These are phyloP conservation scores for Caenorhabditis sinica DNA, from an alignment of 2,888 invertebrate genomes.

Conservation along the genomic window DNA sequence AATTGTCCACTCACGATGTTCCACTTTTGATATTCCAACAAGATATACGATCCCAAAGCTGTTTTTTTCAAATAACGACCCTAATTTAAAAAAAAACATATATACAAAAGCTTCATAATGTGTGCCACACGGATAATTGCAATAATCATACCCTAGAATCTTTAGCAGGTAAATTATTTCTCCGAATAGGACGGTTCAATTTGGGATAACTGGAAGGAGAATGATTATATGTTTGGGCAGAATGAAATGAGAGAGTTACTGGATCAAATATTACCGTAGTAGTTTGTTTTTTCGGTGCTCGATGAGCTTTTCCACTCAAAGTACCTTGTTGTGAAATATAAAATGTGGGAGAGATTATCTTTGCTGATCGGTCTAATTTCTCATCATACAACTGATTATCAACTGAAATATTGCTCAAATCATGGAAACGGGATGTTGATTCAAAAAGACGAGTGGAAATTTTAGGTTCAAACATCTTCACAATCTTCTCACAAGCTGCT, in stretches of 20 bases:
- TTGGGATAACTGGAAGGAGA: background rate
- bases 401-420: slow-evolving; percentile 37
- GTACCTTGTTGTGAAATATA: slow-evolving; percentile 29
- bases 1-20: slow-evolving; percentile 29
- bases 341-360: slow-evolving; percentile 8
- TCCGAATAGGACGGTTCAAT: slow-evolving; percentile 6
- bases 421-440: slow-evolving; percentile 36
- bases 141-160: background rate
- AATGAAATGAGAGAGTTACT: slow-evolving; percentile 39
- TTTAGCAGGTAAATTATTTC: background rate
- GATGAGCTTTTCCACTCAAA: slow-evolving; percentile 21
- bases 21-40: slow-evolving; percentile 19
- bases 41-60: background rate
- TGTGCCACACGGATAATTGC: too few relatives aligned
- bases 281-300: slow-evolving; percentile 16
- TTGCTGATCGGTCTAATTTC: slow-evolving; percentile 3
- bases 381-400: slow-evolving; percentile 27
- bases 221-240: background rate
- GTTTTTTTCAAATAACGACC: background rate
- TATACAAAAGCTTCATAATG: too few relatives aligned
- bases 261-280: slow-evolving; percentile 28
- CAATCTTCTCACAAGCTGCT: slow-evolving; percentile 36
- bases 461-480: slow-evolving; percentile 28
- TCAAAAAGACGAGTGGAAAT: slow-evolving; percentile 28
- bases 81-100: slow-evolving; percentile 1